Base-by-base conservation (phyloP, 2,888 invertebrate genomes). In the Eurois occulta region DNA sequence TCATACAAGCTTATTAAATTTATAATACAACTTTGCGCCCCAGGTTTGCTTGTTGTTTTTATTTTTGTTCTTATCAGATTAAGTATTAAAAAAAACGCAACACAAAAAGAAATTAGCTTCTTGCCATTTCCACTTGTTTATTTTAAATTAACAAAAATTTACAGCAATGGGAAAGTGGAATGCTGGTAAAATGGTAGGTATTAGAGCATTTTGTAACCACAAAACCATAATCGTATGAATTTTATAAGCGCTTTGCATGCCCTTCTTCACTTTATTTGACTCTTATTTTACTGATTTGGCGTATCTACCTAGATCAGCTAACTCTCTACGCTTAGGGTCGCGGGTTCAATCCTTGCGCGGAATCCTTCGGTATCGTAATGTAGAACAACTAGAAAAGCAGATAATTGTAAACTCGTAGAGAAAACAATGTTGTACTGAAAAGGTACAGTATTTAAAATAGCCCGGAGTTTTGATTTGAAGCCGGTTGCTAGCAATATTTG, bases 1-100 rank as follows among this genome's bases (percentile, higher is more conserved):
- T 18, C 8, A 24, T 46, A 16, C 2, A 16, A 18, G 41, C 55
- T 32, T 65, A 38, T n/a, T 43, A 52, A 13, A 69, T 41, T 64
- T 3, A 28, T 43, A 52, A 28, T 43, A 52, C 70, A 66, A 11
- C 38, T 77, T 64, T 24, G 48, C 48, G 13, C 38, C 64, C 65
- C 58, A 60, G 62, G 52, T 78, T 81, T 66, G 78, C 81, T 69
- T 78, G 73, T 68, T 41, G 16, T 58, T 52, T 65, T 73, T 48
- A 6, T 21, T 32, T 60, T 66, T 48, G 6, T 66, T 62, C 24
- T 4, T 60, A 65, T 3, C 69, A 76, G 55, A 62, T 60, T 38
- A 52, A n/a, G 5, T 52, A 52, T 32, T 24, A 28, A 32, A 28
- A 43, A 13, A 28, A 46, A 46, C 16, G 1, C 11, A 11, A 16